A percentile compares a stretch with the other conserved stretches of the same genome.
Evolutionary conservation across 2,797 vertebrate species (phyloP).

Genomic region (Lithobates sylvaticus): DNA sequence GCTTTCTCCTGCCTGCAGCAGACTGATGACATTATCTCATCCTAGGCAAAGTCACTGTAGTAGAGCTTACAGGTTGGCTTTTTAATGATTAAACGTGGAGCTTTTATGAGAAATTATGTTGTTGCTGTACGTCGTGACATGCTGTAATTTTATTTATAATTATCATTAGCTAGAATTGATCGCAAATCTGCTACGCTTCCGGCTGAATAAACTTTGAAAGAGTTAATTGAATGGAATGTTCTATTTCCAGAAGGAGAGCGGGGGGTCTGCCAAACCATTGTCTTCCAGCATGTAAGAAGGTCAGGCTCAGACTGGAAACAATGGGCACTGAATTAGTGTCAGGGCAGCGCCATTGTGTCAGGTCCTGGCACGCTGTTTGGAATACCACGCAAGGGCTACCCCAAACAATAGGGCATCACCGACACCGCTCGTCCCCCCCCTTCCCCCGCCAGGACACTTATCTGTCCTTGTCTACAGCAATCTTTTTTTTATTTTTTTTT

Average conservation of each 20-base stretch:
- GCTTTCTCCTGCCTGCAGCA: too few relatives aligned
- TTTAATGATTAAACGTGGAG: too few relatives aligned
- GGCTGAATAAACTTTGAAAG: background rate
- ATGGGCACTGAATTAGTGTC: conserved; percentile 43
- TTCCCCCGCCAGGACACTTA: background rate
- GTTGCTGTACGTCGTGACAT: too few relatives aligned
- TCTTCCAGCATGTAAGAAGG: conserved; percentile 53
- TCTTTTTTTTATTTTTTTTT: background rate
- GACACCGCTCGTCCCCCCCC: conserved; percentile 57
- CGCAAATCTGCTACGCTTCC: too few relatives aligned
- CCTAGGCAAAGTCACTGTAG: too few relatives aligned
- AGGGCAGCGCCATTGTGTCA: conserved; percentile 66
- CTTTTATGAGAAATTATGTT: too few relatives aligned
- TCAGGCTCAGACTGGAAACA: conserved; percentile 62
- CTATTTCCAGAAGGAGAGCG: conserved; percentile 16
- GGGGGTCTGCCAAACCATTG: conserved; percentile 53
- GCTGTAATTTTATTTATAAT: too few relatives aligned
- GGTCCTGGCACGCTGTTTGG: conserved; percentile 64
- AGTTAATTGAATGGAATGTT: conserved; percentile 47
- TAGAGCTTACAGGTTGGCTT: too few relatives aligned
- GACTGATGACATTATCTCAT: too few relatives aligned
- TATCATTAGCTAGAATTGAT: too few relatives aligned
- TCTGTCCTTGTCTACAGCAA: background rate
- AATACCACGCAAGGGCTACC: conserved; percentile 69
- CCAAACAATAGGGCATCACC: conserved; percentile 67